phyloP scores from a whole-genome alignment of 2,113 vertebrate species.

The Indicator indicator region DNA sequence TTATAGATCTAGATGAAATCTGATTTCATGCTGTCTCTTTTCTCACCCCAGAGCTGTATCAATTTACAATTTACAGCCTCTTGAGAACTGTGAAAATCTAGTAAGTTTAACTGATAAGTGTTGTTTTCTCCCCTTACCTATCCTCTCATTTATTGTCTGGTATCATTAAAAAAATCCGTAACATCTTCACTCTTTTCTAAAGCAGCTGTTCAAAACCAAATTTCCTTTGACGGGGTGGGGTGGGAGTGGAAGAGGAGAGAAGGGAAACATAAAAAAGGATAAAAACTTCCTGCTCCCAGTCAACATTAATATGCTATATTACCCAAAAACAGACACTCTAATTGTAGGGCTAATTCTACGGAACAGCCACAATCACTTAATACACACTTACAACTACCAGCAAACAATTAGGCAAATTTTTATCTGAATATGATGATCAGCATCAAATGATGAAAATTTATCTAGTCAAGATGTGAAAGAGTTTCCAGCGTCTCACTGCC shows the following conservation, averaged over 20 bases:
- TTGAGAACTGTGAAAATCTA: constrained; percentile 21
- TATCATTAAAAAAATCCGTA: background rate
- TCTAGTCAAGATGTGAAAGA: background rate
- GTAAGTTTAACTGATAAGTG: background rate
- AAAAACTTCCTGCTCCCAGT: background rate
- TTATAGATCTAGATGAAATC: background rate
- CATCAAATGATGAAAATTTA: background rate
- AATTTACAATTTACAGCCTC: background rate
- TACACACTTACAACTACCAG: background rate
- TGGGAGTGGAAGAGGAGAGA: background rate
- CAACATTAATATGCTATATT: background rate
- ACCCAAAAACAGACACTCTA: background rate
- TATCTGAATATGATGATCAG: background rate
- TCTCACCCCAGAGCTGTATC: background rate
- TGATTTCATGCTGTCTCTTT: background rate
- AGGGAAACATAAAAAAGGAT: background rate
- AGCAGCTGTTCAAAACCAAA: background rate
- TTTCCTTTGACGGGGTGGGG: rapidly evolving
- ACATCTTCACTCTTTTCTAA: background rate
- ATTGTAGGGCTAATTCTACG: background rate
- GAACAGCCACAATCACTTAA: background rate
- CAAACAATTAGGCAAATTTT: background rate
- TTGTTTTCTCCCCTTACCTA: background rate
- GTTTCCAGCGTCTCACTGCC: background rate
- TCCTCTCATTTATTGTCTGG: background rate